phyloP scores from a whole-genome alignment of 2,797 vertebrate genomes.

The Knipowitschia caucasica region DNA sequence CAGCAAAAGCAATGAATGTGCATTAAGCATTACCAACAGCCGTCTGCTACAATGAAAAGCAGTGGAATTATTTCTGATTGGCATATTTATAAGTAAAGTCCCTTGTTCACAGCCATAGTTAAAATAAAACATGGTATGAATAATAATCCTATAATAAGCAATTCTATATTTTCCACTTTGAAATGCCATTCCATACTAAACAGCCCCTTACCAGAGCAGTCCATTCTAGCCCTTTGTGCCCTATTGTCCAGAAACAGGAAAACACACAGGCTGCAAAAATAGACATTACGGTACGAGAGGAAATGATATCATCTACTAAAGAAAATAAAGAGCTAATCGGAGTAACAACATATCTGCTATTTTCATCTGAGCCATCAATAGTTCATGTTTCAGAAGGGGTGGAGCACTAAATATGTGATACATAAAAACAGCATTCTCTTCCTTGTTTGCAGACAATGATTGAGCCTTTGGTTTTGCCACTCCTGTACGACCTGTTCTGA shows the following conservation, averaged over 20 bases:
- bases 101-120: too few relatives aligned
- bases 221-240: slow-evolving; percentile 21
- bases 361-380: background rate
- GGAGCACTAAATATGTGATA: background rate
- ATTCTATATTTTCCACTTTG: background rate
- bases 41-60: too few relatives aligned
- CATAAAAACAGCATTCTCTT: slow-evolving; percentile 25
- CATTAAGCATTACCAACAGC: too few relatives aligned
- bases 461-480: slow-evolving; percentile 32
- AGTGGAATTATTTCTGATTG: too few relatives aligned
- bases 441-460: slow-evolving; percentile 25
- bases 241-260: slow-evolving; percentile 60
- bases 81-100: too few relatives aligned
- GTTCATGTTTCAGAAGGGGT: background rate
- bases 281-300: slow-evolving; percentile 62
- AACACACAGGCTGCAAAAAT: slow-evolving; percentile 58
- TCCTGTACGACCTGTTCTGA: slow-evolving; percentile 40
- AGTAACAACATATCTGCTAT: slow-evolving; percentile 8
- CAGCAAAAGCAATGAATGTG: too few relatives aligned
- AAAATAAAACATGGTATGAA: too few relatives aligned
- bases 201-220: slow-evolving; percentile 50
- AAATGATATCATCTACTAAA: slow-evolving; percentile 53
- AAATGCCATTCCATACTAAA: background rate
- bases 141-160: background rate
- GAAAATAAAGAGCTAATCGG: slow-evolving; percentile 19